phyloP scores from a whole-genome alignment of 2,797 vertebrate species.

The Sebastes diploproa region DNA sequence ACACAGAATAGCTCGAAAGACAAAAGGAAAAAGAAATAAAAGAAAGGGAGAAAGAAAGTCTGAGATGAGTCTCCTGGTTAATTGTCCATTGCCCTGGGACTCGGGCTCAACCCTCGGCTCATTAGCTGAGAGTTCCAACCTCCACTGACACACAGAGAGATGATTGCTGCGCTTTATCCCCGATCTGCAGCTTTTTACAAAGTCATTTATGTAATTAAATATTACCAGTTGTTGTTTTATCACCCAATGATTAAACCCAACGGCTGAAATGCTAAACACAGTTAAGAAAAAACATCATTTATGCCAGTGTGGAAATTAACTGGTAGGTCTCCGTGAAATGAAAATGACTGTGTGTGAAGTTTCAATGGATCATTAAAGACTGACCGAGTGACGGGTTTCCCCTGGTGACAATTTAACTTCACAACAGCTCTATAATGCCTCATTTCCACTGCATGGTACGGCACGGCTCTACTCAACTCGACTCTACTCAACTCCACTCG shows the following conservation, averaged over 20 bases:
- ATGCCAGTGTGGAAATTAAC: conserved; percentile 9
- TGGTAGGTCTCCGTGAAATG: background rate
- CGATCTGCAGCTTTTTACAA: conserved; percentile 53
- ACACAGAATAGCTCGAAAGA: conserved; percentile 25
- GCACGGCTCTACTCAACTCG: background rate
- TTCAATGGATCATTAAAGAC: conserved; percentile 1
- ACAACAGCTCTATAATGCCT: background rate
- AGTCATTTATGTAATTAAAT: conserved; percentile 64
- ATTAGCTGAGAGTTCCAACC: conserved; percentile 57
- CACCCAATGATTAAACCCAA: conserved; percentile 36
- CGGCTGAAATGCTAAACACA: conserved; percentile 12
- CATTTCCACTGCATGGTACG: too few species aligned
- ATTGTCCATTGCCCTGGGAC: conserved; percentile 69
- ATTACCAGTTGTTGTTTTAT: conserved; percentile 65
- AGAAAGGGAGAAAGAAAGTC: background rate
- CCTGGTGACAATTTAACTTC: background rate
- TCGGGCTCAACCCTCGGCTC: conserved; percentile 62
- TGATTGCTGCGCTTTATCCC: conserved; percentile 46
- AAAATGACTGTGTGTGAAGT: conserved; percentile 16
- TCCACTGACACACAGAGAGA: conserved; percentile 47
- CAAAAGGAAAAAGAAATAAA: background rate
- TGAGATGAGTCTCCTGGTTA: conserved; percentile 66
- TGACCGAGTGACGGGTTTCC: background rate
- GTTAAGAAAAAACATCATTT: conserved; percentile 3
- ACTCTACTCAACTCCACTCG: too few species aligned